These are phyloP conservation scores for Polypedilum pembai DNA, from an alignment of 1,140 invertebrate species.

Conservation along the genomic window DNA sequence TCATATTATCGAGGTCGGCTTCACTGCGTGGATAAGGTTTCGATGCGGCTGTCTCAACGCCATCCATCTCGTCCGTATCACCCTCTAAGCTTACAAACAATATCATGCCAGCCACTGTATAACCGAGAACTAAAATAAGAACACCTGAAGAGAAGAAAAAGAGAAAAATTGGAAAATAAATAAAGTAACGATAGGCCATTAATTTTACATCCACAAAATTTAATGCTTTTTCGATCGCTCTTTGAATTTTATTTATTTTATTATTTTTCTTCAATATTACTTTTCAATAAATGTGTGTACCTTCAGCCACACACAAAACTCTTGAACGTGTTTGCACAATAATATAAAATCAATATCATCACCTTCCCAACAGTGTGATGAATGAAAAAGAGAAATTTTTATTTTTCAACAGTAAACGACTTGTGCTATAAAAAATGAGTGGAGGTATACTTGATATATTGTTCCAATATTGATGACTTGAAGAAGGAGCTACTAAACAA, in stretches of 20 bases:
- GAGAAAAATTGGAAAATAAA: not conserved
- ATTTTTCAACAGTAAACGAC: not conserved
- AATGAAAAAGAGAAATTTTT: not conserved
- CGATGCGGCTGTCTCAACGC: slow-evolving; percentile 49
- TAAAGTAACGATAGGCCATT: not conserved
- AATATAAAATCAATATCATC: too few relatives aligned
- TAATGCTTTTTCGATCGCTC: not conserved
- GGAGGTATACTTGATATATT: not conserved
- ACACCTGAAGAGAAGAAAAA: slow-evolving; percentile 52
- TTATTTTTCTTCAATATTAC: too few relatives aligned
- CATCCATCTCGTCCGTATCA: slow-evolving; percentile 43
- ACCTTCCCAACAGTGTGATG: too few relatives aligned
- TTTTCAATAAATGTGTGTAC: too few relatives aligned
- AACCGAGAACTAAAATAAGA: slow-evolving; percentile 76
- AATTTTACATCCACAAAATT: slow-evolving; percentile 24
- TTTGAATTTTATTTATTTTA: not conserved
- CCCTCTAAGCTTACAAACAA: slow-evolving; percentile 85
- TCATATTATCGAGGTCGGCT: slow-evolving; percentile 43
- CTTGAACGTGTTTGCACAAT: too few relatives aligned
- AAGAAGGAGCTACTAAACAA: too few relatives aligned
- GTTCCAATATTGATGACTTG: not conserved
- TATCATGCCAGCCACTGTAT: slow-evolving; percentile 85
- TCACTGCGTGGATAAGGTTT: slow-evolving; percentile 51
- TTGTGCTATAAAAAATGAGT: not conserved
- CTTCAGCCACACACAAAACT: too few relatives aligned